phyloP scores from a whole-genome alignment of 92 coral and sea anemone genomes.

The Paramuricea clavata region DNA sequence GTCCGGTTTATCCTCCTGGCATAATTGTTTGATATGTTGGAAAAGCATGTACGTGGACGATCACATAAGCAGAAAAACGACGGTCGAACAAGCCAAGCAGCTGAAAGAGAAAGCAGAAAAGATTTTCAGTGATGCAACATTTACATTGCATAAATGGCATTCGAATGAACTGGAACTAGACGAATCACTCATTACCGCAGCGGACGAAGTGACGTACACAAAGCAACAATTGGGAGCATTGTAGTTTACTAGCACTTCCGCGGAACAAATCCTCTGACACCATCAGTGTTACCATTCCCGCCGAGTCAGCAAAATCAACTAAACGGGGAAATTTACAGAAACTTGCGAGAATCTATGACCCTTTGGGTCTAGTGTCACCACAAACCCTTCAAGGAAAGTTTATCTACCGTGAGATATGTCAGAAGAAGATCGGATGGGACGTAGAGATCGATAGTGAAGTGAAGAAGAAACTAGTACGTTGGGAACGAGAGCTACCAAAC shows the following conservation, averaged over 20 bases:
- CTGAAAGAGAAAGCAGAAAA: constrained; percentile 45
- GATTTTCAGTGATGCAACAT: constrained; percentile 61
- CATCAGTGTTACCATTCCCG: constrained; percentile 51
- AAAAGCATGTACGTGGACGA: constrained; percentile 67
- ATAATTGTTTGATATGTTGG: no score
- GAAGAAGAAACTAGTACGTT: neutral
- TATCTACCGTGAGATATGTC: neutral
- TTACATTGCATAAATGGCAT: constrained; percentile 61
- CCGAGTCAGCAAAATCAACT: constrained; percentile 54
- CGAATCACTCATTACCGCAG: neutral
- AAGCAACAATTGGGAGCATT: constrained; percentile 62
- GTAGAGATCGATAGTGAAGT: neutral
- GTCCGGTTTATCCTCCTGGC: no score
- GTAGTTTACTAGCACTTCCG: no score
- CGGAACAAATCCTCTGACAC: constrained; percentile 42
- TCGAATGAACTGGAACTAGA: constrained; percentile 58
- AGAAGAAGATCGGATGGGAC: constrained; percentile 10
- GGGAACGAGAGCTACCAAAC: neutral
- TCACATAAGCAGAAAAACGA: constrained; percentile 46
- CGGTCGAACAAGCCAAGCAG: constrained; percentile 45
- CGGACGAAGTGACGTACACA: constrained; percentile 55
- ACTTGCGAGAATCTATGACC: constrained; percentile 64
- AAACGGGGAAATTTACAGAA: constrained; percentile 62
- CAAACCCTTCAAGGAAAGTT: constrained; percentile 24
- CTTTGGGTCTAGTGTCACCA: constrained; percentile 36